Conservation (phyloP, 1,140 invertebrate species). For the Drosophila micromelanica region DNA sequence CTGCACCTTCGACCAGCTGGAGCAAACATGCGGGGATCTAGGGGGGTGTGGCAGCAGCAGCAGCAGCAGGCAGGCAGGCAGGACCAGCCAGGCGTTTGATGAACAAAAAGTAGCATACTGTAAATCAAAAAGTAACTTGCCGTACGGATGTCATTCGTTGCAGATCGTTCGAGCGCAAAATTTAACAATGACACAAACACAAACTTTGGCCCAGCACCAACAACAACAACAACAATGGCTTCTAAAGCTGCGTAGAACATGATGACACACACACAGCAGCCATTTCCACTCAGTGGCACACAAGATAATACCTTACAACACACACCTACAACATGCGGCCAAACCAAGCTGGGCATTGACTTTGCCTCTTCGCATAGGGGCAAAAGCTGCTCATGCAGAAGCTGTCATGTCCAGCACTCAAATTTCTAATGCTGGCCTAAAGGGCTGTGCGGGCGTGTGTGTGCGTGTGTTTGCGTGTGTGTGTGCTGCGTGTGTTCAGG, state of each 20-base stretch:
- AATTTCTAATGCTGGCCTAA: conserved; percentile 53
- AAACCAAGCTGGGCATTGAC: conserved; percentile 31
- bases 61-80: conserved; percentile 14
- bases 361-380: conserved; percentile 63
- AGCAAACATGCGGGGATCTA: conserved; percentile 5
- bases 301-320: conserved; percentile 82
- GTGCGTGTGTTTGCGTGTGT: conserved; percentile 8
- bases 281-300: conserved; percentile 55
- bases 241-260: conserved; percentile 59
- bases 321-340: conserved; percentile 68
- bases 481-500: conserved; percentile 23
- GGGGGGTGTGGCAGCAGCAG: not conserved
- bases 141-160: conserved; percentile 81
- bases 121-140: conserved; percentile 83
- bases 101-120: conserved; percentile 79
- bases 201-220: conserved; percentile 51
- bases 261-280: conserved; percentile 52
- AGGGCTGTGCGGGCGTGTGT: conserved; percentile 19
- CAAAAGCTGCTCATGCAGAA: conserved; percentile 79
- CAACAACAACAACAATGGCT: conserved; percentile 32
- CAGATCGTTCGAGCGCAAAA: conserved; percentile 83
- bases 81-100: conserved; percentile 63
- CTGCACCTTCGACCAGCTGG: conserved; percentile 65
- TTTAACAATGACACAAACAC: conserved; percentile 83
- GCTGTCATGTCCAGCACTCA: conserved; percentile 83